phyloP scores from a whole-genome alignment of 2,113 vertebrate genomes.

The Anser brachyrhynchus region DNA sequence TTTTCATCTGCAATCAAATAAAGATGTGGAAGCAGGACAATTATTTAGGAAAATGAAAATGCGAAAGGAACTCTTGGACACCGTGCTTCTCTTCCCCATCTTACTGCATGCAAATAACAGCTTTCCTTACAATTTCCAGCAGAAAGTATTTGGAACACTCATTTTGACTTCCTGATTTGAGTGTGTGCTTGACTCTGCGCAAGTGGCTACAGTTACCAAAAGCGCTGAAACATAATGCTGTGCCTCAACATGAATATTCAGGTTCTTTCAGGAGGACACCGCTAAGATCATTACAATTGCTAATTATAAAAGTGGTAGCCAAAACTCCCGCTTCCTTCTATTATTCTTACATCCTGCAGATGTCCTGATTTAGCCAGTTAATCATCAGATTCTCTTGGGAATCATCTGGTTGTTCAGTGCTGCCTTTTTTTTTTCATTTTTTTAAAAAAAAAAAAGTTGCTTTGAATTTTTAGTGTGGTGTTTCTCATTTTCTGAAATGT shows the following conservation, averaged over 20 bases:
- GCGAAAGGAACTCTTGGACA: not conserved
- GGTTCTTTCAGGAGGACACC: conserved; percentile 51
- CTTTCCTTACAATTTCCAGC: conserved; percentile 43
- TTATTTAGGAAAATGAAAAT: conserved; percentile 40
- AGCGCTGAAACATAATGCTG: conserved; percentile 16
- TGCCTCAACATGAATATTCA: conserved; percentile 47
- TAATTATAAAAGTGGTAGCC: conserved; percentile 75
- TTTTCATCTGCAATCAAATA: not conserved
- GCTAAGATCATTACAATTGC: conserved; percentile 67
- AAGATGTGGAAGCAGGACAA: not conserved
- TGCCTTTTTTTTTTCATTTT: not conserved
- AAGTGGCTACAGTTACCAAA: conserved; percentile 53
- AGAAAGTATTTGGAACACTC: conserved; percentile 44
- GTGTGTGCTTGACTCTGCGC: conserved; percentile 38
- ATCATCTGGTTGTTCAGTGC: conserved; percentile 49
- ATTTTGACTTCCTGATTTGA: conserved; percentile 51
- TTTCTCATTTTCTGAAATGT: conserved; percentile 25
- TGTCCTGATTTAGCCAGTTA: conserved; percentile 72
- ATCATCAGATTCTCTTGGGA: conserved; percentile 62
- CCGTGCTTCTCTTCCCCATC: conserved; percentile 8
- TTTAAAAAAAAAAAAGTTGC: not conserved
- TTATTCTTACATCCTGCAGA: conserved; percentile 81
- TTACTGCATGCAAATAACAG: conserved; percentile 61
- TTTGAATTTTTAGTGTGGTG: not conserved
- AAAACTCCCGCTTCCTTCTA: conserved; percentile 73